These are phyloP conservation scores for Automeris io DNA, from an alignment of 2,888 invertebrate genomes.

Conservation along the genomic window DNA sequence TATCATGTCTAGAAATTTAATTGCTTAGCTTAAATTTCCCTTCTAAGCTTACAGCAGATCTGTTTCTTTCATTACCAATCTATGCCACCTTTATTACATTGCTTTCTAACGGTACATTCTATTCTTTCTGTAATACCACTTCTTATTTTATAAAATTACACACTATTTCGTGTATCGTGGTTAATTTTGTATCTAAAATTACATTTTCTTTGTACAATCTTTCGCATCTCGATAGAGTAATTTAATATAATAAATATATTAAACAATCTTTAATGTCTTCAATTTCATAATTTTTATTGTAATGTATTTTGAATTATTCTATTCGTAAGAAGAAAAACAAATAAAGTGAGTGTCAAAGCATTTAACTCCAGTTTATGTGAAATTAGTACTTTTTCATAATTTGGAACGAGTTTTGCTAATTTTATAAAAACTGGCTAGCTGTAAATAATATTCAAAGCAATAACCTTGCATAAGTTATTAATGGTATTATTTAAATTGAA, in stretches of 20 bases:
- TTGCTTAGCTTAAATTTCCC: conserved; percentile 1
- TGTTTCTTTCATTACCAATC: conserved; percentile 9
- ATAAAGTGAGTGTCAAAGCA: too few species aligned
- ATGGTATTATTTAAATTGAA: too few species aligned
- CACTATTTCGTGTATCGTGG: conserved; percentile 23
- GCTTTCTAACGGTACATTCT: conserved; percentile 37
- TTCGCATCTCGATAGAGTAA: conserved; percentile 1
- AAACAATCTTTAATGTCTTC: neutral
- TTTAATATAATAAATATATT: neutral
- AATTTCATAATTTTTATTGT: neutral
- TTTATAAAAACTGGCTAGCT: too few species aligned
- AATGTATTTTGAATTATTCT: neutral
- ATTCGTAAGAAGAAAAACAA: neutral
- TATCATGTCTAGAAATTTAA: conserved; percentile 15
- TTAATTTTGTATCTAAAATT: conserved; percentile 9
- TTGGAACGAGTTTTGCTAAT: too few species aligned
- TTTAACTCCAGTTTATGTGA: neutral
- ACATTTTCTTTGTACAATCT: conserved; percentile 1
- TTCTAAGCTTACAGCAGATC: neutral
- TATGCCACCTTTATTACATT: conserved; percentile 24
- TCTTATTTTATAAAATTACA: conserved; percentile 31
- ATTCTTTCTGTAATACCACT: conserved; percentile 31
- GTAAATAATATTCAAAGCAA: too few species aligned
- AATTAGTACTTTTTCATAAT: too few species aligned
- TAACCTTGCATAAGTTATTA: too few species aligned